Conservation (phyloP, 2,888 invertebrate species). For the Amblyjoppa proteus region DNA sequence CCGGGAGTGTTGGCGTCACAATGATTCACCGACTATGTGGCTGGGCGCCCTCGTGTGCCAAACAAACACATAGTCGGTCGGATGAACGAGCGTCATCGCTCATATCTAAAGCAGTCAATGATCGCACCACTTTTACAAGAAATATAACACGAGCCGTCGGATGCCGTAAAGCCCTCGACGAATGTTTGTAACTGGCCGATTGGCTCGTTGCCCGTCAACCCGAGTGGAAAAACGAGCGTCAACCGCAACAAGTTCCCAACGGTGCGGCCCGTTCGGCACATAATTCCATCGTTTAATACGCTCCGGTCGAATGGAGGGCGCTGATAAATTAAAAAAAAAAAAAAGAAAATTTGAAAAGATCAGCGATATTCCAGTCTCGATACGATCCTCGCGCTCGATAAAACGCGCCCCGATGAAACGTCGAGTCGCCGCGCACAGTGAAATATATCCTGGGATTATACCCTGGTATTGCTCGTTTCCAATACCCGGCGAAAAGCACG, state of each 20-base stretch:
- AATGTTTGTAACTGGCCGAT: conserved; percentile 49
- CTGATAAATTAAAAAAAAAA: background rate
- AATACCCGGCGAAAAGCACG: background rate
- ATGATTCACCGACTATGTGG: conserved; percentile 11
- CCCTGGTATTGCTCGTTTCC: background rate
- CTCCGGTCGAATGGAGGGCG: background rate
- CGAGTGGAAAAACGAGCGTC: conserved; percentile 45
- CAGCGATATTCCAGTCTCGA: background rate
- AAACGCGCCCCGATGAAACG: background rate
- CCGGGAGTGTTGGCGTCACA: conserved; percentile 13
- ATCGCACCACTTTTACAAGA: conserved; percentile 51
- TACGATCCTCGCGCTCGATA: background rate
- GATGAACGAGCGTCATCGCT: conserved; percentile 24
- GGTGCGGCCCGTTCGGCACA: background rate
- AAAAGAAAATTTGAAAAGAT: background rate
- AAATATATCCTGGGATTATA: background rate
- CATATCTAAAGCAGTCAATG: conserved; percentile 51
- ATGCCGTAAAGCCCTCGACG: conserved; percentile 2
- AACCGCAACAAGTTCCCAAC: conserved; percentile 57
- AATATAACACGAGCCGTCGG: conserved; percentile 24
- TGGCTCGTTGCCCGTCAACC: conserved; percentile 60
- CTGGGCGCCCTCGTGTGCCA: background rate
- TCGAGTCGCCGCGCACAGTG: background rate
- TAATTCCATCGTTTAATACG: background rate
- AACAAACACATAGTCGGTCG: background rate